A percentile compares a stretch with the other conserved stretches of the same genome.
phyloP scores from a whole-genome alignment of 1,140 invertebrate genomes.

The Himalopsyche phryganea region DNA sequence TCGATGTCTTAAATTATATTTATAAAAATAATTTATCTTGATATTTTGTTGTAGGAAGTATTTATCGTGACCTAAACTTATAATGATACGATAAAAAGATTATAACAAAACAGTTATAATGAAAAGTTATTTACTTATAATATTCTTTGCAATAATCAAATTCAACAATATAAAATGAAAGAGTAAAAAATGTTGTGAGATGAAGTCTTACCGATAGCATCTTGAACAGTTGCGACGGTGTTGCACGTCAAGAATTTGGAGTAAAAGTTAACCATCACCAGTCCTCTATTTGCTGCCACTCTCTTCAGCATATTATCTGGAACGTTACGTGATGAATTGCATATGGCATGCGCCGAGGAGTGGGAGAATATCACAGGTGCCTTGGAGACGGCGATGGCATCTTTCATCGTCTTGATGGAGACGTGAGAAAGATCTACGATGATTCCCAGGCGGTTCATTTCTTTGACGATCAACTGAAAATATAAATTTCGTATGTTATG shows the following conservation, averaged over 20 bases:
- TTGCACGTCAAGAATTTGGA: constrained; percentile 82
- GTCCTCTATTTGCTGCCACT: constrained; percentile 77
- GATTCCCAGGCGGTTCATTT: constrained; percentile 81
- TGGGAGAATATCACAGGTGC: constrained; percentile 89
- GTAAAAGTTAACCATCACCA: constrained; percentile 93
- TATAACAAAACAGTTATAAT: too few relatives aligned
- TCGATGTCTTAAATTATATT: too few relatives aligned
- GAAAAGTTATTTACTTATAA: too few relatives aligned
- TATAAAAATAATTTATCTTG: too few relatives aligned
- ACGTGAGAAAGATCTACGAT: constrained; percentile 87
- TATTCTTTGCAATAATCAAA: too few relatives aligned
- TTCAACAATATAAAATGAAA: too few relatives aligned
- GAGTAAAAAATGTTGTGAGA: too few relatives aligned
- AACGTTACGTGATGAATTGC: constrained; percentile 84
- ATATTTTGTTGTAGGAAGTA: too few relatives aligned
- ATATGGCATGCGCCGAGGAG: constrained; percentile 77
- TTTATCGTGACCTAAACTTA: too few relatives aligned
- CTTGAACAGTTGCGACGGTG: constrained; percentile 73
- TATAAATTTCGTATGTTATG: constrained; percentile 12
- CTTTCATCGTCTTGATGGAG: constrained; percentile 78
- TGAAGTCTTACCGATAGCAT: constrained; percentile 79
- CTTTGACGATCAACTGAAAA: constrained; percentile 71
- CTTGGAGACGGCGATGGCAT: constrained; percentile 70
- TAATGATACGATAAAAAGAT: too few relatives aligned
- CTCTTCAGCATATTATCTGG: constrained; percentile 75